Evolutionary conservation across 2,113 vertebrate genomes (phyloP), one percentile per base, ranked within the genome.

Genomic region (Pao palembangensis): DNA sequence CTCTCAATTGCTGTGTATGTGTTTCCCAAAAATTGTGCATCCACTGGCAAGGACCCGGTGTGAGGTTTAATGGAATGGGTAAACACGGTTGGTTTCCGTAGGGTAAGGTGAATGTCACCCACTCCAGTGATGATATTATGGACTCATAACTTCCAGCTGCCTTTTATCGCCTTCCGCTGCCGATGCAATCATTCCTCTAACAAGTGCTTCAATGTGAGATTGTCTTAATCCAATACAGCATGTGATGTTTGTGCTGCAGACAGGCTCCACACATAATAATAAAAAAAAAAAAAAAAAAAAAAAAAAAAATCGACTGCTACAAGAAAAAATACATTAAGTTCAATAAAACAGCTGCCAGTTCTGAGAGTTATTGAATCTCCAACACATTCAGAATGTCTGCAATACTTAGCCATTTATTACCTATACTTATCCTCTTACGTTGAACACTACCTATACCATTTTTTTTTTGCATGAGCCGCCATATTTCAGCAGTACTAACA

Each of bases 1-100:
- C 80, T 75, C 52, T 51, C 67, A 48, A 41, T 59, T 31, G 54
- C 49, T 77, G 55, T 62, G 41, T 28, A 48, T 57, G 47, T 59
- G 72, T 41, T 38, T 31, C 64, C 43, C 46, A 72, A 57, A 59
- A 56, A 55, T 50, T 67, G 50, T 57, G 63, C 48, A 54, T 64
- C 68, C 53, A 59, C 20, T 51, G 52, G 62, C 28, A 54, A 55
- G 17, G 41, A 53, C 49, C n/a, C 61, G 4, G 56, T 57, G 44
- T 2, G 1, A 50, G 38, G 50, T 77, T 77, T 66, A 73, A 58
- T 67, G 58, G 60, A 69, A 62, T 49, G 43, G 58, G 50, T 56
- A 64, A 70, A 63, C 65, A 61, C 58, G 25, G 48, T 31, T 20
- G 6, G 49, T 38, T 59, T 51, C 3, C 17, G 50, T 7, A 18